Evolutionary conservation across 2,797 vertebrate species (phyloP).

Genomic region (Telmatherina bonti): DNA sequence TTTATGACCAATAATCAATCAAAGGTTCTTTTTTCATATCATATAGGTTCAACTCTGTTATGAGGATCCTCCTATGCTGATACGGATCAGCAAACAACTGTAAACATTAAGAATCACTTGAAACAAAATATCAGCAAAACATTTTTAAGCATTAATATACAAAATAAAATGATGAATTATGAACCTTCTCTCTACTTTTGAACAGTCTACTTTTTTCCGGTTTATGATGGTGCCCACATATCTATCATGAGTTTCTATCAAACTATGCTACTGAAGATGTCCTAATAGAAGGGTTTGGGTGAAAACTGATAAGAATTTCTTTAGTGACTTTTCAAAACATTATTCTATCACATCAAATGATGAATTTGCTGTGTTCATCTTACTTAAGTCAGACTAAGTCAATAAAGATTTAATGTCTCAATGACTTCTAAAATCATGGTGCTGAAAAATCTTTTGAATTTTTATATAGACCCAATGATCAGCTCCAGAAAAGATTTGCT

Average conservation of each 20-base stretch:
- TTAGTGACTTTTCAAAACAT: not conserved
- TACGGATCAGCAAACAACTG: no score
- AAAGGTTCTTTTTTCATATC: no score
- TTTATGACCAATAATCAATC: no score
- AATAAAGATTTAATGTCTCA: not conserved
- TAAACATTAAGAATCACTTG: no score
- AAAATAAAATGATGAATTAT: not conserved
- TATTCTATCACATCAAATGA: not conserved
- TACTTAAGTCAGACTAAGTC: no score
- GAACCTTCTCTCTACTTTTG: no score
- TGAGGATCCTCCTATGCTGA: no score
- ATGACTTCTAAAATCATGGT: not conserved
- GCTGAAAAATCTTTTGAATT: not conserved
- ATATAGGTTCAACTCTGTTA: no score
- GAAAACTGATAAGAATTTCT: not conserved
- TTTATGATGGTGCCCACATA: not conserved
- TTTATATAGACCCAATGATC: not conserved
- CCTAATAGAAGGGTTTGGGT: not conserved
- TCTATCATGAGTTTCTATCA: not conserved
- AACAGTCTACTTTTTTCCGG: no score
- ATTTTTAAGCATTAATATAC: no score
- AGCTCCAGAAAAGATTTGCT: not conserved
- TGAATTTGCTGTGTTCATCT: not conserved
- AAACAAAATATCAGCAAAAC: no score
- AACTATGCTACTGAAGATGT: not conserved